Conservation (phyloP, 2,888 invertebrate species). For the Meteorus colon region DNA sequence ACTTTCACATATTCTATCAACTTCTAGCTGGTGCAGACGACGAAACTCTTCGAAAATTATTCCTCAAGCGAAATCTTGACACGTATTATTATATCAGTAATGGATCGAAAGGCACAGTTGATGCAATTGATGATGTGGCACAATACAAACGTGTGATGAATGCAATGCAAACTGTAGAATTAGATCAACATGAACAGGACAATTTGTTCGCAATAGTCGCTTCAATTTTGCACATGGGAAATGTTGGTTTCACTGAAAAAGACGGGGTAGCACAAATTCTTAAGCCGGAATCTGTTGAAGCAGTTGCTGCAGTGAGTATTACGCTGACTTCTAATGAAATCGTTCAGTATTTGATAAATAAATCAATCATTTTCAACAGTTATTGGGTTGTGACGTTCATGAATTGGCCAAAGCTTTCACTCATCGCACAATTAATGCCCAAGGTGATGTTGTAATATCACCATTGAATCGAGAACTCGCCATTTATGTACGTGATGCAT, state of each 20-base stretch:
- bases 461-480: slow-evolving; percentile 88
- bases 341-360: slow-evolving; percentile 4
- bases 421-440: slow-evolving; percentile 90
- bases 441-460: slow-evolving; percentile 87
- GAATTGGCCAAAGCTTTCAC: slow-evolving; percentile 84
- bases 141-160: slow-evolving; percentile 82
- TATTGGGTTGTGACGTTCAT: slow-evolving; percentile 82
- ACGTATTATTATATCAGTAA: slow-evolving; percentile 87
- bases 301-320: slow-evolving; percentile 80
- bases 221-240: slow-evolving; percentile 89
- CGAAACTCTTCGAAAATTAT: slow-evolving; percentile 78
- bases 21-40: slow-evolving; percentile 84
- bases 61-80: slow-evolving; percentile 81
- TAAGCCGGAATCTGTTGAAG: slow-evolving; percentile 79
- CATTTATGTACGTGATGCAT: slow-evolving; percentile 90
- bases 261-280: slow-evolving; percentile 82
- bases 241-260: slow-evolving; percentile 85
- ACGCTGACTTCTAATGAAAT: not conserved
- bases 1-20: slow-evolving; percentile 95
- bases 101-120: slow-evolving; percentile 74
- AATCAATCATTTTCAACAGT: slow-evolving; percentile 71
- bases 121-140: slow-evolving; percentile 78
- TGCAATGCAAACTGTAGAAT: slow-evolving; percentile 87
- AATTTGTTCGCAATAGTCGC: slow-evolving; percentile 89
- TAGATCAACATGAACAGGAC: slow-evolving; percentile 81